phyloP scores from a whole-genome alignment of 2,797 vertebrate species.

The Parauchenoglanis punctatus region DNA sequence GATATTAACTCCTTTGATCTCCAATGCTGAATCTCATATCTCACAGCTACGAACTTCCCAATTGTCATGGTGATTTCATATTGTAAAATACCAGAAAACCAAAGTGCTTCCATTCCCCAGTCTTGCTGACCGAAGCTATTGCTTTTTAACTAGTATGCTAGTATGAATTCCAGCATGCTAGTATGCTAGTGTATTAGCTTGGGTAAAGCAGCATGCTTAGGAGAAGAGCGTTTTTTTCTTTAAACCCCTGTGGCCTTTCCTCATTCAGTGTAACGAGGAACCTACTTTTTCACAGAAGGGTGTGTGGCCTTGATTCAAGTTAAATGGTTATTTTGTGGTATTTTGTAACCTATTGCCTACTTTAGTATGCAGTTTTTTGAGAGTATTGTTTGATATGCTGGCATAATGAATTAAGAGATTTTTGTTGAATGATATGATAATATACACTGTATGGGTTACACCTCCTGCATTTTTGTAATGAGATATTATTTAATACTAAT shows the following conservation, averaged over 20 bases:
- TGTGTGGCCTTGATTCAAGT: neutral
- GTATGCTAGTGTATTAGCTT: neutral
- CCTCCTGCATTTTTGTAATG: too few species aligned
- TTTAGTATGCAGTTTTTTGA: neutral
- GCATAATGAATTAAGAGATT: neutral
- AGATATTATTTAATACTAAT: too few species aligned
- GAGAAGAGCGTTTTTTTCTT: neutral
- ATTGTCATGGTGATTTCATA: too few species aligned
- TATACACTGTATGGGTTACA: neutral
- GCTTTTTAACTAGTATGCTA: constrained; percentile 1
- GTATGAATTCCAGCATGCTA: neutral
- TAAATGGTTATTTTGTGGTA: neutral
- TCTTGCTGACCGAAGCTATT: neutral
- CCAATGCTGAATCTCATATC: neutral
- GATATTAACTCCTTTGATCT: neutral
- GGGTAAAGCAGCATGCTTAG: neutral
- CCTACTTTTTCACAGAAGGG: neutral
- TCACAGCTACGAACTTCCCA: too few species aligned
- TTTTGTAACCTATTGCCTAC: neutral
- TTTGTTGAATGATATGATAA: neutral
- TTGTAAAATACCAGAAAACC: neutral
- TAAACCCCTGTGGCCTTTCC: neutral
- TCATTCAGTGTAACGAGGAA: neutral
- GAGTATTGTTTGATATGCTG: neutral
- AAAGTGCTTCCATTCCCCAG: neutral